A percentile compares a stretch with the other conserved stretches of the same genome.
Evolutionary conservation across 2,888 invertebrate species (phyloP).

Genomic region (Mystacides longicornis): DNA sequence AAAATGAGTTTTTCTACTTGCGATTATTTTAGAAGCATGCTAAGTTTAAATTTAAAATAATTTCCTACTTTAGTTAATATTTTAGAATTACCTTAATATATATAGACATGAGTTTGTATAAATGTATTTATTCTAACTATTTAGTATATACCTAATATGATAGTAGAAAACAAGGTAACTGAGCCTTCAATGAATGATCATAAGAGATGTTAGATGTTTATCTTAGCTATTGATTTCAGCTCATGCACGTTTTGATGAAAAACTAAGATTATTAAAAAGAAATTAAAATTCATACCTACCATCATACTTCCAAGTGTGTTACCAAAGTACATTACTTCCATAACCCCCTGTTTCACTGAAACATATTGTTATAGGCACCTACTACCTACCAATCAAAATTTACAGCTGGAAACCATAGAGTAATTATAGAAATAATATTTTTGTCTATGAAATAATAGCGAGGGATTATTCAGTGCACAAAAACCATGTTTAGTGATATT

Average conservation of each 20-base stretch:
- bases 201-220: background rate
- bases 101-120: too few relatives aligned
- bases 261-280: background rate
- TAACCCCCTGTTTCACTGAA: too few relatives aligned
- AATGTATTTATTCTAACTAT: background rate
- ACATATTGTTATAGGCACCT: background rate
- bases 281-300: background rate
- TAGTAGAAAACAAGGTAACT: background rate
- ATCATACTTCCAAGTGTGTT: background rate
- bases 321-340: background rate
- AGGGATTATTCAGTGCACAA: constrained; percentile 3
- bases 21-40: background rate
- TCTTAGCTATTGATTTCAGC: background rate
- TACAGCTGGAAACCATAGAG: background rate
- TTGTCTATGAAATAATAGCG: background rate
- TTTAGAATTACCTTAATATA: too few relatives aligned
- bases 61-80: too few relatives aligned
- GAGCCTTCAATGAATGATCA: background rate
- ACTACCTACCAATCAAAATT: background rate
- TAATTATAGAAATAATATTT: constrained; percentile 1
- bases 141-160: background rate
- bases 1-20: background rate
- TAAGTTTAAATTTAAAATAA: background rate
- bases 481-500: constrained; percentile 6
- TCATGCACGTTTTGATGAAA: background rate